Conservation (phyloP, 1,140 invertebrate genomes). For the Zaprionus africanus region DNA sequence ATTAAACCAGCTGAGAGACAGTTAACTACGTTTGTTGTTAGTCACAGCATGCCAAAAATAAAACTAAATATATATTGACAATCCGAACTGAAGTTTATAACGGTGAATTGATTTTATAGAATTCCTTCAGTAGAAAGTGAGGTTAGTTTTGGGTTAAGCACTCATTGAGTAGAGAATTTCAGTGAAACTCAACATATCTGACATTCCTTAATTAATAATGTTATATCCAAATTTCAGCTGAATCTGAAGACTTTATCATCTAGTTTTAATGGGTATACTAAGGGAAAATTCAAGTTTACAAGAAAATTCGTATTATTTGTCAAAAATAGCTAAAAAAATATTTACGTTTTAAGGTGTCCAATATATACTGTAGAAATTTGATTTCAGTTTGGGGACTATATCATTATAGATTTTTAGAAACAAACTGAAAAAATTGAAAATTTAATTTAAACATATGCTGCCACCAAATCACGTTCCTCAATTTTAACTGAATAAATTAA, state of each 20-base stretch:
- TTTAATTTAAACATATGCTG: too few relatives aligned
- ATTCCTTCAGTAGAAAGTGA: not conserved
- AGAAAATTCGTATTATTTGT: too few relatives aligned
- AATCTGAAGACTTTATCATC: not conserved
- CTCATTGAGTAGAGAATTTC: not conserved
- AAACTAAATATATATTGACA: not conserved
- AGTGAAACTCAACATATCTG: not conserved
- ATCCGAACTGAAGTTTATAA: not conserved
- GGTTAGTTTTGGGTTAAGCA: not conserved
- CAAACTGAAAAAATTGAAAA: too few relatives aligned
- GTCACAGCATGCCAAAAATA: conserved; percentile 17
- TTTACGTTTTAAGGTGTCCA: too few relatives aligned
- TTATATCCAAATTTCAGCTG: not conserved
- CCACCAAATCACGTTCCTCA: accelerated
- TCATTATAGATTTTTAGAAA: too few relatives aligned
- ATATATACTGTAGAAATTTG: too few relatives aligned
- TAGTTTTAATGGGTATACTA: not conserved
- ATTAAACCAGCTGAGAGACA: conserved; percentile 16
- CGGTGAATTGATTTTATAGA: not conserved
- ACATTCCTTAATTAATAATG: not conserved
- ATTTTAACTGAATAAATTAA: too few relatives aligned
- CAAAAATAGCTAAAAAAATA: too few relatives aligned
- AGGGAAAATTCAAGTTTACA: not conserved
- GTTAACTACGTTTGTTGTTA: not conserved
- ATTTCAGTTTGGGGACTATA: too few relatives aligned